Evolutionary conservation across 2,797 vertebrate genomes (phyloP).

Genomic region (Fringilla coelebs): DNA sequence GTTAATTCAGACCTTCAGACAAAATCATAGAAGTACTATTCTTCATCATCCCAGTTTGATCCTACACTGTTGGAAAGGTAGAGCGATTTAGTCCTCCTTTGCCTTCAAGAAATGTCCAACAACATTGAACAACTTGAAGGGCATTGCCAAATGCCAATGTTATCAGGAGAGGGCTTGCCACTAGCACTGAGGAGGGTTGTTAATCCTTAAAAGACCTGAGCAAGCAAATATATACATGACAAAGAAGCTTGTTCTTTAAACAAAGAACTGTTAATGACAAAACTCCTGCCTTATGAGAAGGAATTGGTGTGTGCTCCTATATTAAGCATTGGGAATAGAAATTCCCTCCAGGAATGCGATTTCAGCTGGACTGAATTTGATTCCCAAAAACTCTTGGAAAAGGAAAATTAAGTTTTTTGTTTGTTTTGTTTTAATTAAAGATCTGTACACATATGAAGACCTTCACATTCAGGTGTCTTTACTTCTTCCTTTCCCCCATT

Average conservation of each 20-base stretch:
- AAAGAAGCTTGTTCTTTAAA: background rate
- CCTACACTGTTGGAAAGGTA: background rate
- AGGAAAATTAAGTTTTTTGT: background rate
- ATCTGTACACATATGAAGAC: background rate
- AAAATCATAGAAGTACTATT: background rate
- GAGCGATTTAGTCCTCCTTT: background rate
- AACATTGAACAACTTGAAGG: background rate
- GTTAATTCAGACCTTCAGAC: background rate
- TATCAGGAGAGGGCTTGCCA: background rate
- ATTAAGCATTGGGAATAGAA: background rate
- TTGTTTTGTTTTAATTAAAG: background rate
- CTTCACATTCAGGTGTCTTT: background rate
- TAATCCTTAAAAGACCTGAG: background rate
- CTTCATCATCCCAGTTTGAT: background rate
- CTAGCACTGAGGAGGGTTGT: background rate
- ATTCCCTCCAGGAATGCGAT: background rate
- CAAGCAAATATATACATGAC: background rate
- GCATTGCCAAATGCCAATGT: background rate
- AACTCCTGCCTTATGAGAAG: background rate
- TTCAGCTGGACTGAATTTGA: background rate
- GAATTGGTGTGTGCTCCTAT: background rate
- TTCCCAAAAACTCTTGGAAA: background rate
- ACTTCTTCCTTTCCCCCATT: background rate
- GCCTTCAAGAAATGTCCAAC: background rate
- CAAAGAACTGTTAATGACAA: background rate